Evolutionary conservation across 2,888 invertebrate genomes (phyloP).

Genomic region (Endotricha flammealis): DNA sequence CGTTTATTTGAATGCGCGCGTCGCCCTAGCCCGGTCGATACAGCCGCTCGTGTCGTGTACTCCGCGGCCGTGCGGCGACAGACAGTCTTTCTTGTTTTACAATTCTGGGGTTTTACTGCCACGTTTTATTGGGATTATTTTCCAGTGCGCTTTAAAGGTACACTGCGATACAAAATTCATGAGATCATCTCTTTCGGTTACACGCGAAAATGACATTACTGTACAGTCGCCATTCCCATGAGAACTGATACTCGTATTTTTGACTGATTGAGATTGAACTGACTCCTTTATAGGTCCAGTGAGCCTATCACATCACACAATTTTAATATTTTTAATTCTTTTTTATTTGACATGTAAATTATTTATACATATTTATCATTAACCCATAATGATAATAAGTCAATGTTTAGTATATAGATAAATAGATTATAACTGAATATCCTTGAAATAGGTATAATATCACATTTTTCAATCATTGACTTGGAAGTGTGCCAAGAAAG

Average conservation of each 20-base stretch:
- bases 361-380: too few relatives aligned
- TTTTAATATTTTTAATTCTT: too few relatives aligned
- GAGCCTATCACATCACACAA: too few relatives aligned
- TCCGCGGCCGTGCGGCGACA: constrained; percentile 61
- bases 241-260: too few relatives aligned
- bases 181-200: constrained; percentile 11
- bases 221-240: too few relatives aligned
- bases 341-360: too few relatives aligned
- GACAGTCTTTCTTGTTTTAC: constrained; percentile 67
- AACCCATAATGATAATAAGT: too few relatives aligned
- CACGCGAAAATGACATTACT: constrained; percentile 32
- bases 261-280: too few relatives aligned
- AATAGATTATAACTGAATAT: too few relatives aligned
- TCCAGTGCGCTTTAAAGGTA: constrained; percentile 28
- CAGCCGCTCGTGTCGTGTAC: constrained; percentile 60
- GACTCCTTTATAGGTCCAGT: too few relatives aligned
- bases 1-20: constrained; percentile 63
- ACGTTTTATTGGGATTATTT: constrained; percentile 41
- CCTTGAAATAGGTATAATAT: background rate
- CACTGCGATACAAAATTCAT: constrained; percentile 31
- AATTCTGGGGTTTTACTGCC: constrained; percentile 44
- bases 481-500: constrained; percentile 4
- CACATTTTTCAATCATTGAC: constrained; percentile 5
- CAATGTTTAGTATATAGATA: too few relatives aligned
- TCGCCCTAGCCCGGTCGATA: constrained; percentile 65